A percentile compares a stretch with the other conserved stretches of the same genome.
Evolutionary conservation across 2,113 vertebrate species (phyloP).

Genomic region (Uria lomvia): DNA sequence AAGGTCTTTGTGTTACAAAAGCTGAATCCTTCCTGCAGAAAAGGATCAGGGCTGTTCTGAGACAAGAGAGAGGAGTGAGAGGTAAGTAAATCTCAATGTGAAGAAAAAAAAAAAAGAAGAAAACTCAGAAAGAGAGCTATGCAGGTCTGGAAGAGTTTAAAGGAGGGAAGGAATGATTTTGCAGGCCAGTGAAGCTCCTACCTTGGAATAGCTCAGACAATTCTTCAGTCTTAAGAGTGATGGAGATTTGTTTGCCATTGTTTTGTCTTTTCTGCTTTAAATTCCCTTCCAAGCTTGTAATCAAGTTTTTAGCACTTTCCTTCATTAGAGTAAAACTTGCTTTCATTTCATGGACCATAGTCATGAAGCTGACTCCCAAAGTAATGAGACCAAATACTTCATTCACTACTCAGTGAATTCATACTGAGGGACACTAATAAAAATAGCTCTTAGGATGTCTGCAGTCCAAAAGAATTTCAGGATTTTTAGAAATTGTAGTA

Average conservation of each 20-base stretch:
- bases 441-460: background rate
- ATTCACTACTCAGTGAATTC: background rate
- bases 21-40: background rate
- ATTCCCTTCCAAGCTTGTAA: background rate
- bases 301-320: background rate
- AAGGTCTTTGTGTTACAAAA: background rate
- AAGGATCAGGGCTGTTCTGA: background rate
- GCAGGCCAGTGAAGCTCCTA: background rate
- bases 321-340: background rate
- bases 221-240: background rate
- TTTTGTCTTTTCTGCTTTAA: background rate
- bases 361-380: background rate
- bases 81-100: background rate
- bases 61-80: background rate
- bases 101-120: background rate
- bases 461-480: background rate
- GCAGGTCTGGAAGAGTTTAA: background rate
- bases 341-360: background rate
- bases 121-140: background rate
- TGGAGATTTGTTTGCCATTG: fast-evolving
- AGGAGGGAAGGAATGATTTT: background rate
- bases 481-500: background rate
- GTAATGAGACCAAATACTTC: background rate
- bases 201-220: background rate
- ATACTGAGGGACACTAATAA: background rate